These are phyloP conservation scores for Argyrosomus japonicus DNA, from an alignment of 2,113 vertebrate genomes.

Conservation along the genomic window DNA sequence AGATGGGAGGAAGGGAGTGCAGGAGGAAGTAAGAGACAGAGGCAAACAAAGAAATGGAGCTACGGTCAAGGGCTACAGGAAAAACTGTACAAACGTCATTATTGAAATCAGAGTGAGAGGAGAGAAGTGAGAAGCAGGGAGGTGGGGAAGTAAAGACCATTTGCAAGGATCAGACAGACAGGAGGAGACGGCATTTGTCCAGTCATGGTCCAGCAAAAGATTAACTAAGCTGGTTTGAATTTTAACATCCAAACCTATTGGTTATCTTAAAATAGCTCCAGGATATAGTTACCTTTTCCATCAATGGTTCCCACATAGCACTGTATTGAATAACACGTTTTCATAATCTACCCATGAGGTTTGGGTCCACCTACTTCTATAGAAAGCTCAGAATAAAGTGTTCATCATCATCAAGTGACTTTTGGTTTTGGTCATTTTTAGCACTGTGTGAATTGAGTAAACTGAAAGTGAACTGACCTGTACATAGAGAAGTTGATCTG, in stretches of 20 bases:
- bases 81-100: constrained; percentile 13
- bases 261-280: constrained; percentile 32
- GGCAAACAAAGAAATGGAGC: constrained; percentile 24
- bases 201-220: constrained; percentile 42
- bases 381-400: background rate
- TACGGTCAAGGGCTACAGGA: background rate
- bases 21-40: constrained; percentile 15
- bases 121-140: background rate
- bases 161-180: constrained; percentile 28
- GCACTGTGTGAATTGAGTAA: constrained; percentile 3
- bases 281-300: constrained; percentile 15
- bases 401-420: constrained; percentile 10
- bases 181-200: constrained; percentile 14
- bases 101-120: constrained; percentile 5
- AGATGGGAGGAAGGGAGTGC: constrained; percentile 1
- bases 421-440: constrained; percentile 16
- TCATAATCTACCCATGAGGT: background rate
- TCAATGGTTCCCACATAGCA: constrained; percentile 17
- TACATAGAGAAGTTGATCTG: background rate
- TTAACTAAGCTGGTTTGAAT: constrained; percentile 53
- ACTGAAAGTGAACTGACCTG: constrained; percentile 22
- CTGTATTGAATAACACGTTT: constrained; percentile 26
- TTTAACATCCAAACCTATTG: constrained; percentile 28
- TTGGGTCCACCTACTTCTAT: background rate
- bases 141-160: constrained; percentile 9